Percentiles rank a stretch among this genome's conserved stretches.
Evolutionary conservation across 2,797 vertebrate species (phyloP).

Genomic region (Cygnus olor): DNA sequence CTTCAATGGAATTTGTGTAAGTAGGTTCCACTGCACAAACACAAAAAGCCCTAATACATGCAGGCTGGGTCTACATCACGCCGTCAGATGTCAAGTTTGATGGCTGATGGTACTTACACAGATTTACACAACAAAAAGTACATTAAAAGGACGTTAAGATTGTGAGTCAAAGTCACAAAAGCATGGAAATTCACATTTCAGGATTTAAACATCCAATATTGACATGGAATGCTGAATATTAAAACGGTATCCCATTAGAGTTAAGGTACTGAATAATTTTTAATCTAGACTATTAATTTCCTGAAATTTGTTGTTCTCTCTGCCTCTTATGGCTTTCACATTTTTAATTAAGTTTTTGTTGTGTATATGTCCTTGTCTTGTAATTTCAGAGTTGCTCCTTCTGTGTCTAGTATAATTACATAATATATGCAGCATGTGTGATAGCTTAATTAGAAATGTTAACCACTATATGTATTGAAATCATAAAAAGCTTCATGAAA

Average conservation of each 20-base stretch:
- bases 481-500: slow-evolving; percentile 71
- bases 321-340: slow-evolving; percentile 66
- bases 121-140: slow-evolving; percentile 86
- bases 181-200: slow-evolving; percentile 77
- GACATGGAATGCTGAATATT: slow-evolving; percentile 74
- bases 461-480: slow-evolving; percentile 63
- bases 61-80: slow-evolving; percentile 73
- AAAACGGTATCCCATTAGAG: slow-evolving; percentile 71
- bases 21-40: slow-evolving; percentile 79
- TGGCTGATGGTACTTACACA: slow-evolving; percentile 82
- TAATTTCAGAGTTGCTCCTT: slow-evolving; percentile 79
- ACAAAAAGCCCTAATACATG: slow-evolving; percentile 82
- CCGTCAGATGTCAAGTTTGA: slow-evolving; percentile 79
- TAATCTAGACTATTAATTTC: slow-evolving; percentile 79
- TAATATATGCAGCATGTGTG: slow-evolving; percentile 72
- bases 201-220: slow-evolving; percentile 82
- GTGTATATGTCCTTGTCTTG: slow-evolving; percentile 77
- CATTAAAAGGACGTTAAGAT: slow-evolving; percentile 80
- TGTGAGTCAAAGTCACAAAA: slow-evolving; percentile 80
- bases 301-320: slow-evolving; percentile 74
- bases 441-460: slow-evolving; percentile 77
- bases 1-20: slow-evolving; percentile 78
- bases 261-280: slow-evolving; percentile 72
- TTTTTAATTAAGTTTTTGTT: slow-evolving; percentile 81
- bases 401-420: slow-evolving; percentile 74